A percentile compares a stretch with the other conserved stretches of the same genome.
Conservation (phyloP, 2,113 vertebrate genomes). For the Irena cyanogastra region DNA sequence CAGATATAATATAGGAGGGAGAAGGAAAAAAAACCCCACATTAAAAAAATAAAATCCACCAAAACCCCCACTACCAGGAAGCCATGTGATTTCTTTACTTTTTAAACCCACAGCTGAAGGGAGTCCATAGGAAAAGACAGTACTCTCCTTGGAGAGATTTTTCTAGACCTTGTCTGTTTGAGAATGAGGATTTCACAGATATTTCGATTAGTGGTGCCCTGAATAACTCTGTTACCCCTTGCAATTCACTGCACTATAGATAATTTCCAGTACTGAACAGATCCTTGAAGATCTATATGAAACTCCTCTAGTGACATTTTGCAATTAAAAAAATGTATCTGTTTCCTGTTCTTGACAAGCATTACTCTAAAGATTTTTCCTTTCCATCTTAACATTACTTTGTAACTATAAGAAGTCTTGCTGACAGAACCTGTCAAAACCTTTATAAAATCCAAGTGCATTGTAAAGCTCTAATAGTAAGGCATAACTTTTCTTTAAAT, state of each 20-base stretch:
- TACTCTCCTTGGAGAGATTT: neutral
- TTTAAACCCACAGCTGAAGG: neutral
- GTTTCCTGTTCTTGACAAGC: neutral
- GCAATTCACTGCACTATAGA: neutral
- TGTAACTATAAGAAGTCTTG: neutral
- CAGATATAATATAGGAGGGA: neutral
- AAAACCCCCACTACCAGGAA: neutral
- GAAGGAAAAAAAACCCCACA: neutral
- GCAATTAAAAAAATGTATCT: neutral
- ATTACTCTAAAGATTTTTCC: neutral
- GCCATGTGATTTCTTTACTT: neutral
- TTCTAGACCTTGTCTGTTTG: neutral
- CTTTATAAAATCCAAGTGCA: neutral
- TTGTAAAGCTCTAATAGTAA: neutral
- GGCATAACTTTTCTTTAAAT: neutral
- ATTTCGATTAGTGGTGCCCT: neutral
- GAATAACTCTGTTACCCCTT: neutral
- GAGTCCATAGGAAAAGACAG: neutral
- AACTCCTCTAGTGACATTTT: neutral
- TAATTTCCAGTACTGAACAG: neutral
- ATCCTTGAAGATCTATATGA: neutral
- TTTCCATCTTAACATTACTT: neutral
- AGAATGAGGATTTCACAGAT: neutral
- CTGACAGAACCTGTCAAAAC: slow-evolving; percentile 42
- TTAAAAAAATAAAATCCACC: neutral